Evolutionary conservation across 2,797 vertebrate genomes (phyloP).

Genomic region (Babyrousa celebensis): DNA sequence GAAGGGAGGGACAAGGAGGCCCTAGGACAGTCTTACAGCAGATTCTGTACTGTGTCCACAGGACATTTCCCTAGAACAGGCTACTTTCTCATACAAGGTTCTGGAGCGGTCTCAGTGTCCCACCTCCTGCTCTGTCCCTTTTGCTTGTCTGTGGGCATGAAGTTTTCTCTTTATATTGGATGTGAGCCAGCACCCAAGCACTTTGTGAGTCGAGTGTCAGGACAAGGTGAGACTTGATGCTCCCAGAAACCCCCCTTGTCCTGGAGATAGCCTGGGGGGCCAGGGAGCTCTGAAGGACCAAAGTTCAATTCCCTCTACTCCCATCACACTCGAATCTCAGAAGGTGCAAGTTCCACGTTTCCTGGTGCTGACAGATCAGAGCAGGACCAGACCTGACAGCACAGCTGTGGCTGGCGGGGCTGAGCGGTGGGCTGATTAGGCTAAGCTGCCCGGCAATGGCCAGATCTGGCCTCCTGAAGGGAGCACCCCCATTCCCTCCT

Average conservation of each 20-base stretch:
- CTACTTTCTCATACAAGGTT: background rate
- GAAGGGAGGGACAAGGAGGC: background rate
- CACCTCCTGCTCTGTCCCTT: slow-evolving; percentile 80
- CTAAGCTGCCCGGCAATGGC: slow-evolving; percentile 71
- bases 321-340: slow-evolving; percentile 86
- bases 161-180: slow-evolving; percentile 89
- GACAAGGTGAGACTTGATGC: slow-evolving; percentile 91
- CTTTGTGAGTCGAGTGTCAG: slow-evolving; percentile 93
- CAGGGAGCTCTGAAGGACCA: slow-evolving; percentile 88
- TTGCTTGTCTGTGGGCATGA: slow-evolving; percentile 79
- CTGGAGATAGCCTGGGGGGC: slow-evolving; percentile 89
- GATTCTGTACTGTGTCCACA: background rate
- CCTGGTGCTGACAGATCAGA: slow-evolving; percentile 91
- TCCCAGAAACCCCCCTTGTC: slow-evolving; percentile 89
- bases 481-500: background rate
- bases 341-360: slow-evolving; percentile 86
- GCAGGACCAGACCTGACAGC: slow-evolving; percentile 86
- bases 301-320: slow-evolving; percentile 90
- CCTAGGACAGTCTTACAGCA: background rate
- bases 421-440: slow-evolving; percentile 87
- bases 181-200: slow-evolving; percentile 89
- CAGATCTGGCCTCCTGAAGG: slow-evolving; percentile 16
- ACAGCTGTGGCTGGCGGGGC: slow-evolving; percentile 89
- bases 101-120: background rate
- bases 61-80: background rate